These are phyloP conservation scores for Gastrophryne carolinensis DNA, from an alignment of 2,797 vertebrate species.

Conservation along the genomic window DNA sequence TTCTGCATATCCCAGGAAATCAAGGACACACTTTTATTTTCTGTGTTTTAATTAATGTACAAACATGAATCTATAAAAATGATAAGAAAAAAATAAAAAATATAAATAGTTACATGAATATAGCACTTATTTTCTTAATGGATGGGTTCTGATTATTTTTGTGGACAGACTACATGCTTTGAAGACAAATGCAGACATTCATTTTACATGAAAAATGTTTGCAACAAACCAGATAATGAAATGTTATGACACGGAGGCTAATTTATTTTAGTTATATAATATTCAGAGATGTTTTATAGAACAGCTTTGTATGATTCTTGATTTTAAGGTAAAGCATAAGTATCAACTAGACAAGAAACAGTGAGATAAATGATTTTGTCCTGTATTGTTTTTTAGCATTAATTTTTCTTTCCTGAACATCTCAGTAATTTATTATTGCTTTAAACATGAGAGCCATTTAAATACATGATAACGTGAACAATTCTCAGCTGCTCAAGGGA, in stretches of 20 bases:
- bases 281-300: not conserved
- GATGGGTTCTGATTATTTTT: not conserved
- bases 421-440: not conserved
- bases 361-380: not conserved
- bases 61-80: not conserved
- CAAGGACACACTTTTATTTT: slow-evolving; percentile 26
- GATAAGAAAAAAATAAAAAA: not conserved
- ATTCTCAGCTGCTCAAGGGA: not conserved
- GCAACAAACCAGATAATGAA: not conserved
- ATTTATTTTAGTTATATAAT: not conserved
- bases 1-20: slow-evolving; percentile 6
- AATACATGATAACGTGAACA: slow-evolving; percentile 11
- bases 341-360: not conserved
- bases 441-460: slow-evolving; percentile 25
- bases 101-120: slow-evolving; percentile 15
- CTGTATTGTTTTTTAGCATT: not conserved
- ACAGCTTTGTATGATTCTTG: not conserved
- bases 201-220: not conserved
- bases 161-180: not conserved
- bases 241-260: not conserved
- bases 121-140: slow-evolving; percentile 35
- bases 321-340: not conserved
- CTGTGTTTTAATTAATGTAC: slow-evolving; percentile 32
- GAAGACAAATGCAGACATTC: not conserved
- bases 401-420: not conserved